A percentile compares a stretch with the other conserved stretches of the same genome.
These are phyloP conservation scores for Phengaris alcon DNA, from an alignment of 2,888 invertebrate genomes.

Conservation along the genomic window DNA sequence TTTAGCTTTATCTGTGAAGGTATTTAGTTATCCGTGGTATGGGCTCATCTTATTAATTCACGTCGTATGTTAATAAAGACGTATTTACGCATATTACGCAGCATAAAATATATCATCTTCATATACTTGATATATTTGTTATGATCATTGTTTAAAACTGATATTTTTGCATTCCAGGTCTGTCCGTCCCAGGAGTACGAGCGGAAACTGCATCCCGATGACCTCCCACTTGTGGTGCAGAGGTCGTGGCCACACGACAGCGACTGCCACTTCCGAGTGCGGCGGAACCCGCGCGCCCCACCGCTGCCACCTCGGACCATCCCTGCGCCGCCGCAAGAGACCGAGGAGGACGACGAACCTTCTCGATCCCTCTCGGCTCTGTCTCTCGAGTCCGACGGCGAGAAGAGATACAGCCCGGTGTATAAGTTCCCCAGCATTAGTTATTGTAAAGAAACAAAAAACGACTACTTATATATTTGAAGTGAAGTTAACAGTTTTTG, in stretches of 20 bases:
- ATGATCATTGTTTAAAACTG: background rate
- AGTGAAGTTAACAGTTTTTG: conserved; percentile 56
- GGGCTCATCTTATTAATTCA: no score
- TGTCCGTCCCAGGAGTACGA: conserved; percentile 91
- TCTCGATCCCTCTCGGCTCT: conserved; percentile 67
- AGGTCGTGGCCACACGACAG: conserved; percentile 84
- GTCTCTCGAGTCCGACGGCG: conserved; percentile 65
- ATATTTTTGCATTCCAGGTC: conserved; percentile 62
- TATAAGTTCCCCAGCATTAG: conserved; percentile 74
- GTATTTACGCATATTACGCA: no score
- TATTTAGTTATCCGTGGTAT: no score
- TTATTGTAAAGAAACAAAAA: conserved; percentile 69
- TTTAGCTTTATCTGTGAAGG: no score
- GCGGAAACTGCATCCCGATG: conserved; percentile 92
- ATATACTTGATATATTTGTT: background rate
- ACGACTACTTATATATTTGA: conserved; percentile 74
- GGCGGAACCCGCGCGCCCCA: conserved; percentile 89
- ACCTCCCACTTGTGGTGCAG: conserved; percentile 90
- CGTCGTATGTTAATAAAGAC: no score
- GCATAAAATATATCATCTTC: background rate
- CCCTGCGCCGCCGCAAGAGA: conserved; percentile 52
- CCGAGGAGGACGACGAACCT: conserved; percentile 61
- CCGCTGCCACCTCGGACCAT: conserved; percentile 83
- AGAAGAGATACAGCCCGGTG: conserved; percentile 70
- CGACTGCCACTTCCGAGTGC: conserved; percentile 89